Conservation (phyloP, 1,140 invertebrate species). For the Ceratina australensis region DNA sequence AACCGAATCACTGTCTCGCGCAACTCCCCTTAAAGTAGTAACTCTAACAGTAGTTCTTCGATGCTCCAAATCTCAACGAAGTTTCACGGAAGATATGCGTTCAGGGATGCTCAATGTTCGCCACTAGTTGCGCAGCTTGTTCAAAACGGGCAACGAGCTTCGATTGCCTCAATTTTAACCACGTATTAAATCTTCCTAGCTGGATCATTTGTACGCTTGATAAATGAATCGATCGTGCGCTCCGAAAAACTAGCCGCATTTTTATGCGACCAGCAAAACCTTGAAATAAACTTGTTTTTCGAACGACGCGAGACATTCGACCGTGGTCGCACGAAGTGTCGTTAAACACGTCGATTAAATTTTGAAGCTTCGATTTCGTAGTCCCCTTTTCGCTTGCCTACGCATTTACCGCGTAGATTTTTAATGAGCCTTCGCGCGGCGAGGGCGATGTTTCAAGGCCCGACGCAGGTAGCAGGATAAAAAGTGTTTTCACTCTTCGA, state of each 20-base stretch:
- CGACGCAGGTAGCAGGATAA: background rate
- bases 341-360: background rate
- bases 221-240: background rate
- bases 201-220: background rate
- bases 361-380: slow-evolving; percentile 3
- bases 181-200: background rate
- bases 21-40: background rate
- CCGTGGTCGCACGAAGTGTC: background rate
- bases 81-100: too few species aligned
- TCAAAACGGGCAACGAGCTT: background rate
- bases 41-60: too few species aligned
- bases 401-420: background rate
- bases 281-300: too few species aligned
- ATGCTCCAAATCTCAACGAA: too few species aligned
- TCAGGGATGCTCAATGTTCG: background rate
- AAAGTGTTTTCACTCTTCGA: background rate
- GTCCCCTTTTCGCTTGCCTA: too few species aligned
- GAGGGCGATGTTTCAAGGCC: background rate
- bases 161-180: background rate
- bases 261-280: background rate
- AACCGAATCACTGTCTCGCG: background rate
- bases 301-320: too few species aligned
- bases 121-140: slow-evolving; percentile 18
- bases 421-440: slow-evolving; percentile 12
- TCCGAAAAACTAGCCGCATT: background rate